These are phyloP conservation scores for Actenoides lindsayi DNA, from an alignment of 2,113 vertebrate species.

Conservation along the genomic window DNA sequence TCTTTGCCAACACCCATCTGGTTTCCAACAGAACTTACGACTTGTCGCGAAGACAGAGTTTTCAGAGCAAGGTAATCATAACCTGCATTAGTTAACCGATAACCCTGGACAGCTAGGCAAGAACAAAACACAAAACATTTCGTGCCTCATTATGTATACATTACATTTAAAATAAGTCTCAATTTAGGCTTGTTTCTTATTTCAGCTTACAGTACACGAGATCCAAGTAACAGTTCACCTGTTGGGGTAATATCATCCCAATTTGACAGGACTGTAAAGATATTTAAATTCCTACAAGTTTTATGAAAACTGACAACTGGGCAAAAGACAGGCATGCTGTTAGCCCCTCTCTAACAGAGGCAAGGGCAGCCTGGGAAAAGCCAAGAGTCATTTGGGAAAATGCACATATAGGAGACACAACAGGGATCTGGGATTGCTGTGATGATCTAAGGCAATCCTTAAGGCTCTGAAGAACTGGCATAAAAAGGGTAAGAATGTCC, in stretches of 20 bases:
- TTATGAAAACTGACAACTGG: not conserved
- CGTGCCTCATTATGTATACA: not conserved
- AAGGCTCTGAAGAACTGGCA: not conserved
- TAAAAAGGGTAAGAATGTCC: not conserved
- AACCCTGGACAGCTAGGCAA: slow-evolving; percentile 90
- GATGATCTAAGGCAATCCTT: not conserved
- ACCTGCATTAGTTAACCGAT: slow-evolving; percentile 90
- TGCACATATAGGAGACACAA: not conserved
- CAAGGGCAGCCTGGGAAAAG: not conserved
- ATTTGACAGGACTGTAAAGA: not conserved
- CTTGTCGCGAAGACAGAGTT: slow-evolving; percentile 88
- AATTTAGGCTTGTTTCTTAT: not conserved
- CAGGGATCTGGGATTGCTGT: not conserved
- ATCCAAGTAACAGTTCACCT: not conserved
- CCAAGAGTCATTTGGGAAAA: not conserved
- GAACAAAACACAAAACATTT: not conserved
- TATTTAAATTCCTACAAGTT: not conserved
- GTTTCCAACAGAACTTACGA: slow-evolving; percentile 91
- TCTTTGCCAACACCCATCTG: slow-evolving; percentile 99
- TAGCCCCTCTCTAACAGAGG: not conserved
- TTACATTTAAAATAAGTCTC: not conserved
- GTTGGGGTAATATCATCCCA: not conserved
- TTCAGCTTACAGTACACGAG: not conserved
- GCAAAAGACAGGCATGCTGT: not conserved
- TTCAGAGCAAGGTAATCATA: slow-evolving; percentile 97